Conservation (phyloP, 2,888 invertebrate genomes). For the Syrista parreyssii region DNA sequence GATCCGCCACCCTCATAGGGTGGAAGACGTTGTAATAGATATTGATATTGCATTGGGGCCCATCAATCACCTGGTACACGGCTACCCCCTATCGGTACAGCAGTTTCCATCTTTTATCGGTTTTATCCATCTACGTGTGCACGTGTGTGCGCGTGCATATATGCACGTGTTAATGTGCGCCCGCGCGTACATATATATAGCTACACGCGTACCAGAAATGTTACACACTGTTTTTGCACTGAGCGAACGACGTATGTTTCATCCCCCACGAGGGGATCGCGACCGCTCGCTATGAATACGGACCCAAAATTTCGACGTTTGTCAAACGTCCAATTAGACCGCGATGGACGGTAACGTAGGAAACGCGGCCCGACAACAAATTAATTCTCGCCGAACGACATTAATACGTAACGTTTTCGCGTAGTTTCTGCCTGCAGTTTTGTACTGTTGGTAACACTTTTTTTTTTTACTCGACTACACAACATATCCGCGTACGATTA, state of each 20-base stretch:
- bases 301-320: constrained; percentile 5
- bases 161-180: too few relatives aligned
- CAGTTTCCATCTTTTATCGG: background rate
- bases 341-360: background rate
- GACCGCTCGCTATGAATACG: background rate
- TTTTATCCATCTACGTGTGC: background rate
- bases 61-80: constrained; percentile 12
- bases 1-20: background rate
- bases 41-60: constrained; percentile 4
- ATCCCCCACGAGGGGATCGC: background rate
- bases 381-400: background rate
- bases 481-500: too few relatives aligned
- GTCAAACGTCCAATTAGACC: background rate
- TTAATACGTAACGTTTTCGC: background rate
- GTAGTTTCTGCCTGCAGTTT: background rate
- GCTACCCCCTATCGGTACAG: background rate
- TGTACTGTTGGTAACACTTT: background rate
- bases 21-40: constrained; percentile 7
- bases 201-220: background rate
- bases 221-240: background rate
- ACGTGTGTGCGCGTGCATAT: background rate
- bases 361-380: background rate
- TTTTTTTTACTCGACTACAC: too few relatives aligned
- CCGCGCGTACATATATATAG: background rate
- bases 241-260: background rate